These are phyloP conservation scores for Turnix velox DNA, from an alignment of 2,113 vertebrate genomes.

Conservation along the genomic window DNA sequence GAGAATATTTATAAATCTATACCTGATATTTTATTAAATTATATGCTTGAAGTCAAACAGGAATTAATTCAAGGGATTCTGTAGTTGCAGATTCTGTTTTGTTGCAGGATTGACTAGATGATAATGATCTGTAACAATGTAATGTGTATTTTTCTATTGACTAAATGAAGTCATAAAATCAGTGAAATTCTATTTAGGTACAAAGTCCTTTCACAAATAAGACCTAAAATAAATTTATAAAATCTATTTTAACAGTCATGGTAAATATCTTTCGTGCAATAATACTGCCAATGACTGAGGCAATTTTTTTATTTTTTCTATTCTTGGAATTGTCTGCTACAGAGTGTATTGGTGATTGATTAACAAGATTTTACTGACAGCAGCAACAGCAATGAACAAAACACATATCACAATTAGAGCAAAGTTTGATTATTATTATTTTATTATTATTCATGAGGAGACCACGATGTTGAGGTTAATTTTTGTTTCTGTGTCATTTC, in stretches of 20 bases:
- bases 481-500: background rate
- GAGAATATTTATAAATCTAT: slow-evolving; percentile 35
- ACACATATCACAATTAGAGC: background rate
- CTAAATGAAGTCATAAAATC: background rate
- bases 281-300: background rate
- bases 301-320: background rate
- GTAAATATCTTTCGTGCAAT: background rate
- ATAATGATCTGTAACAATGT: background rate
- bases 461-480: background rate
- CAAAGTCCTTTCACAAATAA: background rate
- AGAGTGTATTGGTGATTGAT: background rate
- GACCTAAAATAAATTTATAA: background rate
- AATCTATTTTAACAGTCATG: background rate
- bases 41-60: background rate
- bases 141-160: background rate
- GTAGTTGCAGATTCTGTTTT: background rate
- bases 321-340: background rate
- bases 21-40: background rate
- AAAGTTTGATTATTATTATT: no score
- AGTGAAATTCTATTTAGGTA: background rate
- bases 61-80: background rate
- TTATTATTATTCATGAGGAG: background rate
- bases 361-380: background rate
- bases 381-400: background rate
- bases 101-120: background rate